These are phyloP conservation scores for Hylyphantes graminicola DNA, from an alignment of 1,140 invertebrate genomes.

Conservation along the genomic window DNA sequence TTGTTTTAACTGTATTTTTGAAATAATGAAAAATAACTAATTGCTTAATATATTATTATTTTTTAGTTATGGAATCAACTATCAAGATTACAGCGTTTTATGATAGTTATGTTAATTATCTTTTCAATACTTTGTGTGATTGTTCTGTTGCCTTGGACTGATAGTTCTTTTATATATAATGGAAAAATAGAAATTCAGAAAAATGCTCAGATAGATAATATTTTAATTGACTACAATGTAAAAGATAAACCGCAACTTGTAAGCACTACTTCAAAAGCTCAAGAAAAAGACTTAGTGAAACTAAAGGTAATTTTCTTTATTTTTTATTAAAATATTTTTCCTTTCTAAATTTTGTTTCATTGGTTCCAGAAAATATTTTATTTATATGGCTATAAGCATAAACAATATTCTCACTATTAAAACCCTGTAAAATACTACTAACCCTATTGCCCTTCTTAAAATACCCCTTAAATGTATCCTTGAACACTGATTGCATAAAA, in stretches of 20 bases:
- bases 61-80: slow-evolving; percentile 83
- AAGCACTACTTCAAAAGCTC: not conserved
- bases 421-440: too few relatives aligned
- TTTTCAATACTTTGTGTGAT: slow-evolving; percentile 66
- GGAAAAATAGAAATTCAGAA: slow-evolving; percentile 9
- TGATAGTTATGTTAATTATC: slow-evolving; percentile 75
- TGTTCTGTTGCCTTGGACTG: slow-evolving; percentile 52
- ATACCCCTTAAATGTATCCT: too few relatives aligned
- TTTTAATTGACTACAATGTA: slow-evolving; percentile 10
- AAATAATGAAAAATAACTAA: too few relatives aligned
- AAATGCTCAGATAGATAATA: not conserved
- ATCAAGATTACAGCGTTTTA: slow-evolving; percentile 82
- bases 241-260: not conserved
- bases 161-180: slow-evolving; percentile 38
- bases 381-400: too few relatives aligned
- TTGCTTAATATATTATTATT: slow-evolving; percentile 16
- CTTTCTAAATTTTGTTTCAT: too few relatives aligned
- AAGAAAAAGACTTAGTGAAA: slow-evolving; percentile 16
- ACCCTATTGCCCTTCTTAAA: too few relatives aligned
- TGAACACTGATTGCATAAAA: too few relatives aligned
- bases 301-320: slow-evolving; percentile 25
- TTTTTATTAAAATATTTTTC: not conserved
- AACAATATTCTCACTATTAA: too few relatives aligned
- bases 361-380: too few relatives aligned
- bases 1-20: too few relatives aligned